Evolutionary conservation across 2,888 invertebrate species (phyloP).

Genomic region (Flexamia atlantica): DNA sequence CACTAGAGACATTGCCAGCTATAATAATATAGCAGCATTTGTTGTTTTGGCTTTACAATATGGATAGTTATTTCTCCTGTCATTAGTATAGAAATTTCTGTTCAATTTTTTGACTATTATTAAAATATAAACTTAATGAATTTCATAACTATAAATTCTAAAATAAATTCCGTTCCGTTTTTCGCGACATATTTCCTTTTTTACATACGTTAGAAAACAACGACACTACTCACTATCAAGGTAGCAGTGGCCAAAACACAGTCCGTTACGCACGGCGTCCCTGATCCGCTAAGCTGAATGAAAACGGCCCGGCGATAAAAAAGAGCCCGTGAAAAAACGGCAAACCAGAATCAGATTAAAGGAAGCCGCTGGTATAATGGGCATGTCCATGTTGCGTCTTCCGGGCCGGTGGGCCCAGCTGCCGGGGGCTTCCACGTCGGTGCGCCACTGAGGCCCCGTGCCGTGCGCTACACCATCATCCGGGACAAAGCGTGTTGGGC

Average conservation of each 20-base stretch:
- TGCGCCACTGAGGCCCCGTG: background rate
- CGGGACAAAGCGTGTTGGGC: constrained; percentile 15
- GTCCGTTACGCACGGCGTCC: background rate
- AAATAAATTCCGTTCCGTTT: no score
- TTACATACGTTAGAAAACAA: no score
- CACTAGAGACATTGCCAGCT: no score
- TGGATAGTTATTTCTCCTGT: no score
- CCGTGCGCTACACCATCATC: constrained; percentile 31
- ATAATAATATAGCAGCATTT: no score
- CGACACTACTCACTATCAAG: no score
- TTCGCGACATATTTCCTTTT: no score
- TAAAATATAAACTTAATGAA: no score
- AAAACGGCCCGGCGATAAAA: constrained; percentile 6
- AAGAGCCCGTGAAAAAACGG: constrained; percentile 37
- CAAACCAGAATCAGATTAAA: constrained; percentile 58
- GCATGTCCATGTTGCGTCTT: constrained; percentile 54
- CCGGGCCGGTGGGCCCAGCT: constrained; percentile 17
- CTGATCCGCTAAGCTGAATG: background rate
- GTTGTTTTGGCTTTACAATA: no score
- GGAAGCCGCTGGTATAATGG: constrained; percentile 51
- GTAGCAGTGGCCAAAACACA: background rate
- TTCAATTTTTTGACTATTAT: no score
- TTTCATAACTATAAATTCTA: no score
- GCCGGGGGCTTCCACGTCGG: constrained; percentile 3
- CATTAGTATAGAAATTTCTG: no score